Conservation (phyloP, 1,140 invertebrate genomes). For the Drosophila busckii region DNA sequence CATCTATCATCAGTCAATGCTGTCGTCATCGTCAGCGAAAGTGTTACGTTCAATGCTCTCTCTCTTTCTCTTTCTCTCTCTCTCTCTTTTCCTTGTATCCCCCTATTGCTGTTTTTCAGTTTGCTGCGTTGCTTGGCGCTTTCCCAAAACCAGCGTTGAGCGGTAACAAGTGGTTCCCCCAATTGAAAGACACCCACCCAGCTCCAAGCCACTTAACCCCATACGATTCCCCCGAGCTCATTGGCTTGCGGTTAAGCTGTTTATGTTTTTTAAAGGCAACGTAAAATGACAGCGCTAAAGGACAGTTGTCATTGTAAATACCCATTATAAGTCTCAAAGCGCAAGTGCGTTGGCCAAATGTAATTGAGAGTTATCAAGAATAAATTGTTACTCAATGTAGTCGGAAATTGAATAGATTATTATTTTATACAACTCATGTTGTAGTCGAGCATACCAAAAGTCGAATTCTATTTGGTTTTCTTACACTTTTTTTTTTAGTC, state of each 20-base stretch:
- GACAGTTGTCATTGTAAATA: no score
- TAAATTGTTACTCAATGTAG: no score
- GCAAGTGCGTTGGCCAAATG: no score
- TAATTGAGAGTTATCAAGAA: no score
- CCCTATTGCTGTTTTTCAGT: no score
- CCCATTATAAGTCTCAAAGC: no score
- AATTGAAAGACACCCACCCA: slow-evolving; percentile 3
- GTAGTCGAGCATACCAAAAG: no score
- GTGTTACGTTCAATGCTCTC: slow-evolving; percentile 74
- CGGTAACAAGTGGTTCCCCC: slow-evolving; percentile 66
- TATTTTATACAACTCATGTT: no score
- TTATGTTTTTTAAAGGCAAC: slow-evolving; percentile 23
- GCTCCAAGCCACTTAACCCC: background rate
- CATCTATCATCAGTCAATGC: slow-evolving; percentile 66
- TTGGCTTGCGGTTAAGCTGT: slow-evolving; percentile 39
- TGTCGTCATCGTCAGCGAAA: slow-evolving; percentile 52
- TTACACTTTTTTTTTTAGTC: no score
- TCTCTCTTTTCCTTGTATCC: no score
- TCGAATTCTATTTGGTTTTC: no score
- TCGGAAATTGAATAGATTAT: no score
- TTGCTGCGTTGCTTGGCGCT: slow-evolving; percentile 44
- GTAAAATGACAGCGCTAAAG: slow-evolving; percentile 11
- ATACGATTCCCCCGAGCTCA: background rate
- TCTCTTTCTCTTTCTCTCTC: background rate
- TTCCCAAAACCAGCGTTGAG: slow-evolving; percentile 49